A percentile compares a stretch with the other conserved stretches of the same genome.
phyloP scores from a whole-genome alignment of 2,888 invertebrate genomes.

The Scrobipalpa costella region DNA sequence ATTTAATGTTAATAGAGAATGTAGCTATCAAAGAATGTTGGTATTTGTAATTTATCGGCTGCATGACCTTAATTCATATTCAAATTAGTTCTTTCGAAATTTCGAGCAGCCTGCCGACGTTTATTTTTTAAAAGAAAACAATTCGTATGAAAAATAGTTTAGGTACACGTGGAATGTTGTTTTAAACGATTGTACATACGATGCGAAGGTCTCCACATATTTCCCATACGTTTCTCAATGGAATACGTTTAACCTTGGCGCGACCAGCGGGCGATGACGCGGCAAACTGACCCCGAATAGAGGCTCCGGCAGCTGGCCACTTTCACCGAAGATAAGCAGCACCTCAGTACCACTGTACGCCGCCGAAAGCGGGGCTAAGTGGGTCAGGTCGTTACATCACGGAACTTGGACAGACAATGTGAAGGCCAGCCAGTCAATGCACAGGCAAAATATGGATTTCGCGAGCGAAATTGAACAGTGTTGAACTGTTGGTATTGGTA shows the following conservation, averaged over 20 bases:
- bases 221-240: constrained; percentile 14
- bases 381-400: constrained; percentile 53
- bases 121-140: no score
- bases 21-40: not conserved
- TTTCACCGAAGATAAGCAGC: constrained; percentile 15
- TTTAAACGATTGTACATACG: not conserved
- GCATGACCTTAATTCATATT: not conserved
- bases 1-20: no score
- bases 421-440: constrained; percentile 14
- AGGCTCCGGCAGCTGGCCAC: constrained; percentile 2
- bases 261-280: not conserved
- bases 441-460: not conserved
- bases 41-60: not conserved
- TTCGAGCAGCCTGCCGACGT: not conserved
- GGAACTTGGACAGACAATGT: constrained; percentile 46
- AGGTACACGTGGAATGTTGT: no score
- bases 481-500: not conserved
- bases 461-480: not conserved
- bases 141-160: no score
- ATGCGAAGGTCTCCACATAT: not conserved
- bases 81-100: not conserved
- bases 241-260: constrained; percentile 7
- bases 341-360: not conserved
- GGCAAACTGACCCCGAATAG: constrained; percentile 1
- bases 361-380: constrained; percentile 36